phyloP scores from a whole-genome alignment of 1,140 invertebrate species.

The Fopius arisanus region DNA sequence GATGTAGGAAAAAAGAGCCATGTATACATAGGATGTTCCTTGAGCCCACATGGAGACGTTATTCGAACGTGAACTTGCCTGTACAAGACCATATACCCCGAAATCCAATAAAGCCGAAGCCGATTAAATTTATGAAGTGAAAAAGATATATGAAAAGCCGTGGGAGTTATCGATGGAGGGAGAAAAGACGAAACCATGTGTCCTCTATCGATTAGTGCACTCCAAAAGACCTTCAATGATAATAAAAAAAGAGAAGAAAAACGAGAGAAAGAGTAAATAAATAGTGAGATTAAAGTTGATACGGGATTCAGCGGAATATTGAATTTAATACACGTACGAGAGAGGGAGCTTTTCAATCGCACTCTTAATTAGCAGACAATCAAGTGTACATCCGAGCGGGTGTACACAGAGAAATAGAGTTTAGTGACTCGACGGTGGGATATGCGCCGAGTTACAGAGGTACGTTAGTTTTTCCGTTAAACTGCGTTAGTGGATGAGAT shows the following conservation, averaged over 20 bases:
- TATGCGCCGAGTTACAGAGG: not conserved
- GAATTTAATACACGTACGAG: not conserved
- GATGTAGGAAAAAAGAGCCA: not conserved
- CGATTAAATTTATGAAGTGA: conserved; percentile 63
- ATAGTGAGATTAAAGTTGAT: not conserved
- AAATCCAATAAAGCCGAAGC: conserved; percentile 60
- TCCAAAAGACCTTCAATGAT: not conserved
- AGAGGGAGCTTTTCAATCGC: not conserved
- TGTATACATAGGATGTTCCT: not conserved
- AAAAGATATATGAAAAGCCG: conserved; percentile 52
- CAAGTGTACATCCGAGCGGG: not conserved
- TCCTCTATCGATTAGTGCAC: conserved; percentile 1
- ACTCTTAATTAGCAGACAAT: conserved; percentile 1
- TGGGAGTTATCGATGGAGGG: conserved; percentile 34
- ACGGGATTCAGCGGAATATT: not conserved
- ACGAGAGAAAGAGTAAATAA: not conserved
- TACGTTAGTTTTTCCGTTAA: conserved; percentile 40
- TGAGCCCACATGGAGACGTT: not conserved
- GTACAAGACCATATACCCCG: conserved; percentile 21
- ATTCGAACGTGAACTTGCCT: not conserved
- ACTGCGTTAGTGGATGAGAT: conserved; percentile 50
- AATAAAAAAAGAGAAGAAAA: not conserved
- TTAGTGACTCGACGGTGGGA: not conserved
- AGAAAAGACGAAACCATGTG: conserved; percentile 1
- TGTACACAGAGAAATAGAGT: not conserved